phyloP scores from a whole-genome alignment of 2,113 vertebrate species.

The Genyomyrus donnyi region DNA sequence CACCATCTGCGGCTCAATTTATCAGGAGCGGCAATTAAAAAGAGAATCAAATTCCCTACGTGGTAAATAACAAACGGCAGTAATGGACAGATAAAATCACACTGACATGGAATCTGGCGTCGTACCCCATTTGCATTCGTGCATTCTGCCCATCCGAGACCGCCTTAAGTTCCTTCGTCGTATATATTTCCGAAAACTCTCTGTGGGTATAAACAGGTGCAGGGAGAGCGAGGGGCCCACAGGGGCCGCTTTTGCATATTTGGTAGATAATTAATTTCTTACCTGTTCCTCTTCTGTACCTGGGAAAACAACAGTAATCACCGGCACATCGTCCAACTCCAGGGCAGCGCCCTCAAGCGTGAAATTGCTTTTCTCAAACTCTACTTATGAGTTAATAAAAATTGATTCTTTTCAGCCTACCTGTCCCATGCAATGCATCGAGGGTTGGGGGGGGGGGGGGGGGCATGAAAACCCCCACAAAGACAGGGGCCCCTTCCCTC shows the following conservation, averaged over 20 bases:
- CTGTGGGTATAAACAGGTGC: not conserved
- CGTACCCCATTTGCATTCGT: not conserved
- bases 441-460: not conserved
- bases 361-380: conserved; percentile 33
- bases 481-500: not conserved
- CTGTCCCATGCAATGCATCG: conserved; percentile 20
- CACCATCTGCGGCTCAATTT: not conserved
- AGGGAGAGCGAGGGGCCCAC: not conserved
- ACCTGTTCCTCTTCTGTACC: conserved; percentile 29
- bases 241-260: conserved; percentile 11
- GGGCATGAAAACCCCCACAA: conserved; percentile 9
- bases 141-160: not conserved
- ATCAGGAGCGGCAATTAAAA: not conserved
- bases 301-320: conserved; percentile 23
- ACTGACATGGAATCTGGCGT: not conserved
- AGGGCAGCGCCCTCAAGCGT: conserved; percentile 26
- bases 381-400: conserved; percentile 34
- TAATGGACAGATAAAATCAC: not conserved
- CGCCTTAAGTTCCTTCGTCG: not conserved
- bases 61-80: not conserved
- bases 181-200: not conserved
- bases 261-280: conserved; percentile 28
- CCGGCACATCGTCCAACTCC: not conserved
- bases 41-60: not conserved
- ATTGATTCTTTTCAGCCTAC: conserved; percentile 25